Evolutionary conservation across 2,113 vertebrate genomes (phyloP).

Genomic region (Okapia johnstoni): DNA sequence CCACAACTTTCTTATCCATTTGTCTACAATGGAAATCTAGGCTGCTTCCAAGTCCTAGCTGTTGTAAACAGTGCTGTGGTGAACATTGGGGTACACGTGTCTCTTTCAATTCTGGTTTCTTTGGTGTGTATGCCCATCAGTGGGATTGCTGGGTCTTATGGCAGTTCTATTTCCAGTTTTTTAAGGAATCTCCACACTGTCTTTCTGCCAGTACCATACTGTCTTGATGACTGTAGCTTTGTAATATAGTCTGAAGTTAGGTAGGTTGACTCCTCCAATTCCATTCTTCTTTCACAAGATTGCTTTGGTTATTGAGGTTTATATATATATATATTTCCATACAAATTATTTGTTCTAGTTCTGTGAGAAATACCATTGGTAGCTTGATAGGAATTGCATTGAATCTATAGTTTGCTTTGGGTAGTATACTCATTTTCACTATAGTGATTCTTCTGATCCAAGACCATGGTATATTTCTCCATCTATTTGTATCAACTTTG

Average conservation of each 20-base stretch:
- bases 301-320: not conserved
- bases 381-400: not conserved
- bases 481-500: not conserved
- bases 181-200: not conserved
- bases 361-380: not conserved
- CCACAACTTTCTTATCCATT: not conserved
- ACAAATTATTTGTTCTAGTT: not conserved
- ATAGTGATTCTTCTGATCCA: not conserved
- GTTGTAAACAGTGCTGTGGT: not conserved
- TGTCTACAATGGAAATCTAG: not conserved
- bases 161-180: not conserved
- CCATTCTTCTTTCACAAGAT: not conserved
- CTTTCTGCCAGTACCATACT: not conserved
- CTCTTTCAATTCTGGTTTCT: not conserved
- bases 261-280: not conserved
- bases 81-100: accelerated
- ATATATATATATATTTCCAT: not conserved
- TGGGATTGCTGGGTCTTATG: not conserved
- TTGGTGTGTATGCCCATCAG: not conserved
- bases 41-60: not conserved
- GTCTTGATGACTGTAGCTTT: not conserved
- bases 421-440: not conserved
- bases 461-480: not conserved
- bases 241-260: not conserved
- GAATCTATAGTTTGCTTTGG: not conserved